Base-by-base conservation (phyloP, 1,140 invertebrate species). In the Meloidogyne chitwoodi region DNA sequence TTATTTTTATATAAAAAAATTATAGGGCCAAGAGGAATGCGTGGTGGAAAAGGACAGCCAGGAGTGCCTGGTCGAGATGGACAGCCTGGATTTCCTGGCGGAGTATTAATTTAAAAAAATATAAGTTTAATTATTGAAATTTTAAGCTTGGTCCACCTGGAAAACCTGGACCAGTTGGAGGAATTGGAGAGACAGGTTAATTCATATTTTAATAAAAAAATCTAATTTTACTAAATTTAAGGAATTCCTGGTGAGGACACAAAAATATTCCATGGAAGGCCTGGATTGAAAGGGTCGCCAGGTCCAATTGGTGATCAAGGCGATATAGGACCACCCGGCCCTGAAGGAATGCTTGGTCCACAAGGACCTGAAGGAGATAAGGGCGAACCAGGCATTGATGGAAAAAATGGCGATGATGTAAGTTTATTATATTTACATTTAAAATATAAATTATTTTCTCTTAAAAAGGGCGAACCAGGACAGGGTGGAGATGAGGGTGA, bases 1-100 rank as follows among this genome's bases (percentile, higher is more conserved):
- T 56, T n/a, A 56, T 6, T 8, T 38, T 38, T 38, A 5, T 19
- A 19, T 1, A 19, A 48, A 48, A 48, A 48, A 48, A 48, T 56
- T 56, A 56, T n/a, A 56, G 48, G 82, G 44, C 79, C 81, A 26
- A 69, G 83, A 44, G 83, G 83, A 76, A 84, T 84, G 83, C 76
- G 83, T n/a, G 83, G 83, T 79, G 64, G 69, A 61, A 76, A 76
- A 38, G 70, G 70, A 31, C 70, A 73, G n/a, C 70, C 70, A 31
- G 70, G 70, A 41, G 71, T 77, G 38, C 76, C 80, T 38, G 83
- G 83, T 31, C 44, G 83, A 22, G 83, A 84, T 76, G 83, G 83
- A 38, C 76, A 79, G 41, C 76, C 76, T 22, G 77, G 77, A 38
- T 79, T 79, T 16, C 76, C 77, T n/a, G 76, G 77, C 34, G 68